Evolutionary conservation across 2,797 vertebrate species (phyloP), one percentile per base, ranked within the genome.

Genomic region (Halcyon leucocephala): DNA sequence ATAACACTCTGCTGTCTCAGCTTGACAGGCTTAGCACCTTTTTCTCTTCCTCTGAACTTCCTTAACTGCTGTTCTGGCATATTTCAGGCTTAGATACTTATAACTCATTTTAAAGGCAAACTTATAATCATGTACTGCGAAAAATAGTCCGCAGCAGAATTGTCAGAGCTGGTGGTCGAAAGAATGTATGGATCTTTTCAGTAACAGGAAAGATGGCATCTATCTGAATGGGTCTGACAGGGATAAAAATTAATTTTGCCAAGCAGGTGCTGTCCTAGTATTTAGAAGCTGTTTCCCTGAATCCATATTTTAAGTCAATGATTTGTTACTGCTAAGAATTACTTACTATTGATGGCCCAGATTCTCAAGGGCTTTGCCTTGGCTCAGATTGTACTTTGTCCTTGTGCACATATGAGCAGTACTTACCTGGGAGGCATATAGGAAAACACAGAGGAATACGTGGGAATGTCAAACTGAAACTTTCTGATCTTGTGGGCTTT

Each of bases 101-200:
- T 88, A 95, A 95, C 31, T 96, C 93, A 73, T 89, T 90, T 93
- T 95, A 90, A 96, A 89, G 66, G 64, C 90, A 89, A 90, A 82
- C 81, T 95, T 94, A 69, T 19, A 79, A 77, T 90, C 77, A 79
- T 78, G 12, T 82, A 54, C 73, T 86, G 70, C 71, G 42, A 64
- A 89, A 74, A 86, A 41, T 17, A 74, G 78, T 83, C 78, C 82
- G 95, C 83, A 93, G 86, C 91, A 95, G 42, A 85, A 44, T 60
- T 93, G 70, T 92, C 55, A 65, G 86, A 94, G 55, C 31, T 72
- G 33, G 72, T 85, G 71, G 71, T 76, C 0, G 0, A 42, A 74
- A 79, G 54, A 91, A 89, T 44, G 7, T 57, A 55, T 44, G 35
- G 54, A 73, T 79, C 55, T n/a, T 89, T 82, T 93, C 48, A 80